Percentiles rank a stretch among this genome's conserved stretches.
These are phyloP conservation scores for Cepaea nemoralis DNA, from an alignment of 1,140 invertebrate genomes.

Conservation along the genomic window DNA sequence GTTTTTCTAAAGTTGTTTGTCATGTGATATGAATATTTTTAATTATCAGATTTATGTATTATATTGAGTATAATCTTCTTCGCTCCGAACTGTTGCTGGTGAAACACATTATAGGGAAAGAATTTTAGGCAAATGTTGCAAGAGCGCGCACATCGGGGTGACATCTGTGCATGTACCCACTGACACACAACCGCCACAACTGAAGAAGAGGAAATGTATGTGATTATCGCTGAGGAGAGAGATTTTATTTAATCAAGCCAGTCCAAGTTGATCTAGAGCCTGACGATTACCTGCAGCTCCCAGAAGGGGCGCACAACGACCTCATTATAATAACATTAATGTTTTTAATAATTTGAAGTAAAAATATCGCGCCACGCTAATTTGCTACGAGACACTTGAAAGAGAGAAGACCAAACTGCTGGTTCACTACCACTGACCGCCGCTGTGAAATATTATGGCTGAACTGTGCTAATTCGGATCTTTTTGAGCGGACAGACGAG, in stretches of 20 bases:
- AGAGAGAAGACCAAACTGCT: neutral
- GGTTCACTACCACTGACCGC: neutral
- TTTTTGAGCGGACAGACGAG: no score
- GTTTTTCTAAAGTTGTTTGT: neutral
- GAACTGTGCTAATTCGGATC: constrained; percentile 19
- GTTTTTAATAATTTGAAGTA: neutral
- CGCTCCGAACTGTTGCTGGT: neutral
- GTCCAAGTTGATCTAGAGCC: neutral
- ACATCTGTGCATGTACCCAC: neutral
- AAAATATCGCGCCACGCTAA: neutral
- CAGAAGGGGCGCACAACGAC: neutral
- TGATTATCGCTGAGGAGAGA: neutral
- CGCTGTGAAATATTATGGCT: constrained; percentile 9
- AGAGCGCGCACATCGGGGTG: neutral
- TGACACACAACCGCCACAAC: neutral
- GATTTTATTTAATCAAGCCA: neutral
- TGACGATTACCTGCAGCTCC: neutral
- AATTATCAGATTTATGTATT: neutral
- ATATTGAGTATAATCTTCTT: neutral
- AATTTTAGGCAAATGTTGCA: constrained; percentile 8
- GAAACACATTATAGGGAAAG: neutral
- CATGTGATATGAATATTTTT: neutral
- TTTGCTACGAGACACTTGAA: neutral
- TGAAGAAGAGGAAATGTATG: neutral
- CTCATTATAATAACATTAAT: constrained; percentile 20